Base-by-base conservation (phyloP, 1,140 invertebrate genomes). In the Dolichoris vasculosae region DNA sequence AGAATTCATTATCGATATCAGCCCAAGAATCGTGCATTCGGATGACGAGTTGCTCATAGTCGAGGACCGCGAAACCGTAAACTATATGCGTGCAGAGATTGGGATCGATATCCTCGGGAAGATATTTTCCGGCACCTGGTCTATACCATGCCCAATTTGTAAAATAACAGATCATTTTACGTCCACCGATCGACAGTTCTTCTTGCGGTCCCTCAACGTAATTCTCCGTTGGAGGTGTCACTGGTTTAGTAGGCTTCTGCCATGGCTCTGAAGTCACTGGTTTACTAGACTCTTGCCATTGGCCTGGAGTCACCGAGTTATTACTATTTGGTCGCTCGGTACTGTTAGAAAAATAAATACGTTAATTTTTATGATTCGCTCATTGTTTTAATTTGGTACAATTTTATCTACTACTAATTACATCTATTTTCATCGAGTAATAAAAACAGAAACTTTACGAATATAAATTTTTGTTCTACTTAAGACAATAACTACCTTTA, bases 71-170 rank as follows among this genome's bases (percentile, higher is more conserved):
- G 93, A 96, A 97, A 6, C 96, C 94, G 89, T 97, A 97, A 32
- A 96, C 94, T 63, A 97, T 95, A 90, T 97, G 96, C 0, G 96
- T 96, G 88, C 96, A 97, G 13, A 96, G 92, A 17, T 92, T 91
- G 0, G 94, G 90, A 87, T 97, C 95, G 13, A 97, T 95, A 90
- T 96, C 94, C 83, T 95, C 94, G 3, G 95, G 95, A 17, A 93
- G 90, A 90, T 94, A 96, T 88, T 95, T 96, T 30, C 95, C 96
- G 84, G 94, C 92, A 9, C 94, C 95, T 88, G 94, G 95, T 85
- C 96, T 94, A 88, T 96, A 96, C 93, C 95, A 95, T 20, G 96
- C 95, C 96, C 96, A 96, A 87, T 96, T 96, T 3, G 96, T 96
- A 87, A 96, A 96, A 89, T 97, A 97, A 89, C 96, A 97, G 26